phyloP scores from a whole-genome alignment of 2,888 invertebrate species.

The Eupithecia vulgata region DNA sequence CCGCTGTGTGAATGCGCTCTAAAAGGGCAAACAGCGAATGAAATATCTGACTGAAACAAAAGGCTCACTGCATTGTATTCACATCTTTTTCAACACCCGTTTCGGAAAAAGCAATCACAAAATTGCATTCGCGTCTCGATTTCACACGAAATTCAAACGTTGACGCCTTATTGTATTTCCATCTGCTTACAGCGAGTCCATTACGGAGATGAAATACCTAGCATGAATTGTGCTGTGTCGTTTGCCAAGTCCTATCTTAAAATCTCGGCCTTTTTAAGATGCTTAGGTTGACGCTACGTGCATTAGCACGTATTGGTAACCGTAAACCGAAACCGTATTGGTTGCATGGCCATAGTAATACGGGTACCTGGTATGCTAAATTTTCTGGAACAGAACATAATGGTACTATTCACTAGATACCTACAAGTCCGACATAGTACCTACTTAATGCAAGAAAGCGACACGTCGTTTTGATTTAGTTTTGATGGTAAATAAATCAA shows the following conservation, averaged over 20 bases:
- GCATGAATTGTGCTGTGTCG: slow-evolving; percentile 20
- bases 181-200: slow-evolving; percentile 33
- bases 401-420: background rate
- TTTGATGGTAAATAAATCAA: background rate
- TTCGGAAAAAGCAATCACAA: slow-evolving; percentile 21
- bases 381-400: background rate
- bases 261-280: background rate
- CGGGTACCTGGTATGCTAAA: background rate
- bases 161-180: slow-evolving; percentile 17
- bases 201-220: slow-evolving; percentile 44
- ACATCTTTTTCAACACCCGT: slow-evolving; percentile 1
- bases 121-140: slow-evolving; percentile 17
- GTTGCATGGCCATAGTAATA: too few species aligned
- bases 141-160: slow-evolving; percentile 17
- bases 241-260: slow-evolving; percentile 4
- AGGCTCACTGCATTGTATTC: background rate
- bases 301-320: too few species aligned
- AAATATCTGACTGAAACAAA: background rate
- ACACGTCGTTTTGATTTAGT: background rate
- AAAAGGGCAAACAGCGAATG: background rate
- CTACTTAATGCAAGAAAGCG: background rate
- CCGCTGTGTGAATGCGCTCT: too few species aligned
- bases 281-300: background rate
- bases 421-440: background rate
- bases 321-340: too few species aligned